Base-by-base conservation (phyloP, 2,113 vertebrate species). In the Pterocles burchelli region DNA sequence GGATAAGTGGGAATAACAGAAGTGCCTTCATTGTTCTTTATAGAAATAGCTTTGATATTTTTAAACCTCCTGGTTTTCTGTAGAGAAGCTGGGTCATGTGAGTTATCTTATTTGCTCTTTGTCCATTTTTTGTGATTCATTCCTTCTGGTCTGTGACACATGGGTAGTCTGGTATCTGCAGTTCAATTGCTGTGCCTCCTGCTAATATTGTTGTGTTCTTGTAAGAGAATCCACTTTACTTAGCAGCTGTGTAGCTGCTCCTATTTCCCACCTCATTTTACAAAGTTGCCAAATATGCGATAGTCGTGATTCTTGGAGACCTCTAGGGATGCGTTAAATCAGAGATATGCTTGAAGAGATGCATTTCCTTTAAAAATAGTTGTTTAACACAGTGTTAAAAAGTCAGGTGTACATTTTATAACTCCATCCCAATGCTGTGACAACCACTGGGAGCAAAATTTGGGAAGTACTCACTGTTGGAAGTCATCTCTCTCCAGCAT, bases 1-100 rank as follows among this genome's bases (percentile, higher is more conserved):
- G n/a, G 34, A 29, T 75, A 46, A 31, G 62, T 88, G 54, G 63
- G 68, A 96, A 94, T 33, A 71, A 61, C 26, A 67, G 20, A 85
- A 85, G 70, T 58, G 7, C 9, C 21, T 78, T 92, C 18, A 36
- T 48, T 20, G 3, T 85, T 96, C 74, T 90, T 94, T 66, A 18
- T 28, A 73, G 43, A 88, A 95, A 82, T 89, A 81, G 62, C 57
- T 86, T 89, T 88, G 16, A 28, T 90, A 59, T 90, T 94, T 95
- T 94, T 93, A 88, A 85, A 81, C 25, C 48, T 95, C 28, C 46
- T 89, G 41, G 48, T 79, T 77, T 89, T 93, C 33, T 73, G 29
- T 57, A 94, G 63, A 90, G 65, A 76, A 82, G 54, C 72, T 94
- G 51, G 86, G 17, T 70, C 55, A 21, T 63, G 45, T 71, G 75